Evolutionary conservation across 2,888 invertebrate genomes (phyloP), one percentile per base, ranked within the genome.

Genomic region (Pterobdella sp.): DNA sequence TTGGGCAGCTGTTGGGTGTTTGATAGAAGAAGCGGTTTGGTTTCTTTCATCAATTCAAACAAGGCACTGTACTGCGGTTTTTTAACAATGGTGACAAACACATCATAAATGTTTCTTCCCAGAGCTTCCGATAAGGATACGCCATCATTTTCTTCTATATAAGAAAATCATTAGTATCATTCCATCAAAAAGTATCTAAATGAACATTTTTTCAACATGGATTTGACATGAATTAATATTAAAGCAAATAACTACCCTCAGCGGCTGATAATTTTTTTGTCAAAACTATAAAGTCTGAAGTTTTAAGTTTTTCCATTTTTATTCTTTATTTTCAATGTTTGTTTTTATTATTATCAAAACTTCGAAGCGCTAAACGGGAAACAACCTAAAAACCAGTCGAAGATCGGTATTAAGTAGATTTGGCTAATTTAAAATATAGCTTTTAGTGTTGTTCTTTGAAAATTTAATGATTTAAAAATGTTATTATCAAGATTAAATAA

Each of bases 241-340:
- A 18, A 42, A 42, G 18, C 10, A 42, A 7, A 42, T 42, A 3
- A 56, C 60, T 26, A 56, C 26, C 60, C 26, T 56, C 26, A 14
- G 60, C 18, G 4, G 60, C 26, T 22, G 60, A 22, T 22, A 56
- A n/a, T 56, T 56, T 56, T 56, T 56, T 56, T 14, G 60, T 26
- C 60, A 56, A 56, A 18, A 18, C 10, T 3, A 56, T 18, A 56
- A 56, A 56, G n/a, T 56, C 60, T 3, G 4, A 4, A 3, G 60
- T 56, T 56, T 56, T 56, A 56, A 56, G 60, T 22, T 56, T 56
- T 56, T 56, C 60, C 60, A 56, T 56, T 56, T 56, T 56, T 56
- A 14, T 56, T n/a, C n/a, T n/a, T n/a, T 42, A 49, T n/a, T n/a
- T n/a, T n/a, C n/a, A n/a, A n/a, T n/a, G n/a, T 42, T 42, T 22